Conservation (phyloP, 2,888 invertebrate genomes). For the Chloroclystis v-ata region DNA sequence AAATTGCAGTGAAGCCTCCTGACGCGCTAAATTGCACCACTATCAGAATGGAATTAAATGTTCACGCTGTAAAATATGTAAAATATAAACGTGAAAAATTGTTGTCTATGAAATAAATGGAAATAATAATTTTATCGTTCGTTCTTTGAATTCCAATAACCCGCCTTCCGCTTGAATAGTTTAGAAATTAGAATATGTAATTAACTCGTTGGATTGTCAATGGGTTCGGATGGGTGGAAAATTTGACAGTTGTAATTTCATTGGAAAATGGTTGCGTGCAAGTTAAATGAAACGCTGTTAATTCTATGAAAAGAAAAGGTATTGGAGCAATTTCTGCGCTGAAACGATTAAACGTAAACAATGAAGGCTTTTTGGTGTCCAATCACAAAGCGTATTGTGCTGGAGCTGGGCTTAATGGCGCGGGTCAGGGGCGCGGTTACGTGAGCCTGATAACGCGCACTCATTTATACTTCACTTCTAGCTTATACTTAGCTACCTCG, state of each 20-base stretch:
- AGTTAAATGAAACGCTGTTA: conserved; percentile 9
- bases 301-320: conserved; percentile 15
- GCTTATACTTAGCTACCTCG: neutral
- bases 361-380: conserved; percentile 24
- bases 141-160: too few relatives aligned
- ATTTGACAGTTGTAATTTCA: conserved; percentile 21
- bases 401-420: conserved; percentile 25
- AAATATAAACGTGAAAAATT: neutral
- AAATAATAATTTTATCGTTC: too few relatives aligned
- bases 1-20: conserved; percentile 30
- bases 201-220: conserved; percentile 13
- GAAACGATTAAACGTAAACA: conserved; percentile 28
- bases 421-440: conserved; percentile 29
- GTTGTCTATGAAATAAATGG: neutral
- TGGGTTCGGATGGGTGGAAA: conserved; percentile 19
- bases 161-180: too few relatives aligned
- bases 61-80: conserved; percentile 14
- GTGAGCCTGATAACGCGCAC: conserved; percentile 9
- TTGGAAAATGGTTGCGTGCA: conserved; percentile 2
- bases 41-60: conserved; percentile 37
- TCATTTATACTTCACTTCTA: conserved; percentile 1
- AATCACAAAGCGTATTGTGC: conserved; percentile 30
- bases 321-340: conserved; percentile 20
- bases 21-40: conserved; percentile 29
- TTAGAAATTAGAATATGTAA: neutral